phyloP scores from a whole-genome alignment of 2,888 invertebrate genomes.

The Trichogramma evanescens region DNA sequence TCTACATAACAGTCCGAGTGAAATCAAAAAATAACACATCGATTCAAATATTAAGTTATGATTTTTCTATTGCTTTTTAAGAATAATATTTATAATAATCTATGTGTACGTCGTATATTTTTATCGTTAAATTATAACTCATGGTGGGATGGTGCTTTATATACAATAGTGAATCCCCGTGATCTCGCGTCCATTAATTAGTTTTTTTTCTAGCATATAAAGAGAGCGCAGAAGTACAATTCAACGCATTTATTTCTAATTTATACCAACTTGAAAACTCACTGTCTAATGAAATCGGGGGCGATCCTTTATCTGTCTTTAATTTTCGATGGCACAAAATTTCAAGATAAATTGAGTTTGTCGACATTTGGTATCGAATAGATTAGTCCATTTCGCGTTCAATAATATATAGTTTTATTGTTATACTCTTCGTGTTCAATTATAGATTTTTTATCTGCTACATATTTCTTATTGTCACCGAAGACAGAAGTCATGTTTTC shows the following conservation, averaged over 20 bases:
- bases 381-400: background rate
- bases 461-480: constrained; percentile 7
- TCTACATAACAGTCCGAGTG: constrained; percentile 4
- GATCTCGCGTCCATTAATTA: constrained; percentile 29
- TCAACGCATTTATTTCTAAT: constrained; percentile 2
- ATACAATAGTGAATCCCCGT: constrained; percentile 43
- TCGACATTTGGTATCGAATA: too few relatives aligned
- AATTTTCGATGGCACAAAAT: too few relatives aligned
- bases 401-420: background rate
- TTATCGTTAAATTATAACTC: constrained; percentile 33
- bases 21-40: too few relatives aligned
- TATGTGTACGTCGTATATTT: constrained; percentile 30
- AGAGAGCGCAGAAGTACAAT: background rate
- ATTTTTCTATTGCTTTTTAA: constrained; percentile 16
- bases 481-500: constrained; percentile 7
- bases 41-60: background rate
- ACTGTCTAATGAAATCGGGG: background rate
- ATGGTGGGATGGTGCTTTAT: constrained; percentile 44
- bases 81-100: constrained; percentile 31
- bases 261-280: constrained; percentile 8
- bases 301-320: background rate
- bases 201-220: constrained; percentile 3
- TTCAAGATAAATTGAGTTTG: too few relatives aligned
- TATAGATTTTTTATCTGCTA: too few relatives aligned
- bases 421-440: too few relatives aligned